A percentile compares a stretch with the other conserved stretches of the same genome.
These are phyloP conservation scores for Selene dorsalis DNA, from an alignment of 2,797 vertebrate species.

Conservation along the genomic window DNA sequence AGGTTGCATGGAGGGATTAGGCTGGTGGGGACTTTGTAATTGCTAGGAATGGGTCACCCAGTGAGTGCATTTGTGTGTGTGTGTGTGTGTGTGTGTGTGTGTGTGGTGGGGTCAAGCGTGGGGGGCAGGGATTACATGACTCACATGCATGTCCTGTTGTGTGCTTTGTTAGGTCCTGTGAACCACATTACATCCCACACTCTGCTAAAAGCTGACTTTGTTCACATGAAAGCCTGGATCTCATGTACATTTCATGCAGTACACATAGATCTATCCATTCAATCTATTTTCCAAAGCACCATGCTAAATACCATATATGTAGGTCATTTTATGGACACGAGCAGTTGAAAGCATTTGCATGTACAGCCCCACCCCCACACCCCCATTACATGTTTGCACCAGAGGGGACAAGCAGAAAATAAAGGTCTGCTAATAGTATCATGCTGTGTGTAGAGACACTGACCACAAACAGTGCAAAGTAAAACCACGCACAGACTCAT, in stretches of 20 bases:
- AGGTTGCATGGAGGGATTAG: conserved; percentile 73
- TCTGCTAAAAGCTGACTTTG: conserved; percentile 39
- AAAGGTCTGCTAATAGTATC: conserved; percentile 2
- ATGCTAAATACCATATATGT: conserved; percentile 36
- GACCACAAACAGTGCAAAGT: conserved; percentile 3
- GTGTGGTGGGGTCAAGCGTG: conserved; percentile 43
- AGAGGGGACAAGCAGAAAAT: background rate
- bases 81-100: conserved; percentile 36
- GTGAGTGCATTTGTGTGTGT: conserved; percentile 18
- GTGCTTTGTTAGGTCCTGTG: conserved; percentile 41
- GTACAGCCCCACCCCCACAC: conserved; percentile 10
- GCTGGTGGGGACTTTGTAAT: conserved; percentile 58
- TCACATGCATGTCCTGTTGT: conserved; percentile 45
- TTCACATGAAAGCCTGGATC: conserved; percentile 2
- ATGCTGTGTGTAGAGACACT: background rate
- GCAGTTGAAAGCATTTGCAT: conserved; percentile 10
- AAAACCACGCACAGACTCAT: background rate
- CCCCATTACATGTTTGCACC: background rate
- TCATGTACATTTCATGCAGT: conserved; percentile 1
- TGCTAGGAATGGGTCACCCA: conserved; percentile 56
- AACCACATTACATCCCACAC: background rate
- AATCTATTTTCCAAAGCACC: conserved; percentile 21
- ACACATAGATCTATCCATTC: conserved; percentile 25
- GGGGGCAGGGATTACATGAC: conserved; percentile 67
- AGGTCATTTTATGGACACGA: conserved; percentile 39